These are phyloP conservation scores for Squalus acanthias DNA, from an alignment of 2,797 vertebrate genomes.

Conservation along the genomic window DNA sequence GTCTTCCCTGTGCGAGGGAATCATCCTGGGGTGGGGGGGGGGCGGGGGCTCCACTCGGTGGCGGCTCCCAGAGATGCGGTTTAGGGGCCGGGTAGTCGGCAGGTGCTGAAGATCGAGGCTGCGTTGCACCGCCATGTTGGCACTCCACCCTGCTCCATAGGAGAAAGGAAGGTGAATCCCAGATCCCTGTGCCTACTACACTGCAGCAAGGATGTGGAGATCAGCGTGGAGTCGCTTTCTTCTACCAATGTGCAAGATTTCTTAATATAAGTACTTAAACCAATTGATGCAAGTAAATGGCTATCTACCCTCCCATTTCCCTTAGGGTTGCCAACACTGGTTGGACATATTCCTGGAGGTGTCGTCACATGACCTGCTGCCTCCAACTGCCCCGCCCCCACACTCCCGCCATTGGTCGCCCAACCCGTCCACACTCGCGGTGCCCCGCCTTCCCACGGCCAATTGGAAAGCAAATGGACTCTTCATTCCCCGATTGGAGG, in stretches of 20 bases:
- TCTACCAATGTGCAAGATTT: neutral
- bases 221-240: neutral
- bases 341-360: neutral
- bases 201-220: neutral
- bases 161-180: neutral
- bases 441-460: neutral
- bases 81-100: neutral
- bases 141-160: neutral
- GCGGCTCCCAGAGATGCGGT: neutral
- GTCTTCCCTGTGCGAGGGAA: neutral
- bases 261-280: neutral
- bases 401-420: neutral
- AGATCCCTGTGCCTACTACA: neutral
- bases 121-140: neutral
- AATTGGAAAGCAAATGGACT: neutral
- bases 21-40: neutral
- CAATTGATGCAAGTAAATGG: neutral
- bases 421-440: neutral
- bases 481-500: neutral
- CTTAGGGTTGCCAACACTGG: neutral
- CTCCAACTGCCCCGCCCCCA: too few species aligned
- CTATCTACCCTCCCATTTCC: neutral
- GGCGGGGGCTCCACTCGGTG: neutral
- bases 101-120: neutral
- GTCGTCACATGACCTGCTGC: neutral